Base-by-base conservation (phyloP, 1,140 invertebrate genomes). In the Conus betulinus region DNA sequence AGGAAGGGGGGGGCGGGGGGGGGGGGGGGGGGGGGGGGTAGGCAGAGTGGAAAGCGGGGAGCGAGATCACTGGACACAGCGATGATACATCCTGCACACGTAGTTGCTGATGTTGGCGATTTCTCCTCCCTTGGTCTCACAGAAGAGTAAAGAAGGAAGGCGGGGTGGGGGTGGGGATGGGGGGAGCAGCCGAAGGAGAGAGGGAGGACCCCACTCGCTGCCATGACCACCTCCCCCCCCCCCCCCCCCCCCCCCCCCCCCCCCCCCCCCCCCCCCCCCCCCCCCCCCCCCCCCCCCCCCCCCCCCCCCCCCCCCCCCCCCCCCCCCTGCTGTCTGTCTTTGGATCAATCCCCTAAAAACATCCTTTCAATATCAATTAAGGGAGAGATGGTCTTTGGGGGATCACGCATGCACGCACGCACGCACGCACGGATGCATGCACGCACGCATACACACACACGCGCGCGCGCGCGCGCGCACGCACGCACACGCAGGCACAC, bases 321-420 rank as follows among this genome's bases (percentile, higher is more conserved):
- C 39, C 39, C 74, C 51, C 39, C 39, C 39, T 39, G 39, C 39
- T 39, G 52, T 27, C 51, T 67, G 51, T 78, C 39, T 39, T 57
- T n/a, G 85, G 85, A 87, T 87, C 85, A 87, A 87, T 87, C 53
- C 74, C 27, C 85, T 79, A 79, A 87, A 87, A 87, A 39, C 85
- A 87, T 87, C 85, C 85, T 87, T 87, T 87, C 85, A 87, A 87
- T 87, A 87, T 87, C 85, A 87, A 87, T 87, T 87, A 87, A 87
- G 71, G 74, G 71, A 51, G 84, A 87, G 82, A 84, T 84, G 23
- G 55, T 84, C 82, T 67, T 84, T 67, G 2, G n/a, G 82, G 67
- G 67, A 71, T 1, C 15, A 60, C 6, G 8, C 23, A 71, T 71
- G 67, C 67, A 71, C 67, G 23, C 23, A 20, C 67, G 23, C 67